phyloP scores from a whole-genome alignment of 2,888 invertebrate species.

The Cacoxenus indagator region DNA sequence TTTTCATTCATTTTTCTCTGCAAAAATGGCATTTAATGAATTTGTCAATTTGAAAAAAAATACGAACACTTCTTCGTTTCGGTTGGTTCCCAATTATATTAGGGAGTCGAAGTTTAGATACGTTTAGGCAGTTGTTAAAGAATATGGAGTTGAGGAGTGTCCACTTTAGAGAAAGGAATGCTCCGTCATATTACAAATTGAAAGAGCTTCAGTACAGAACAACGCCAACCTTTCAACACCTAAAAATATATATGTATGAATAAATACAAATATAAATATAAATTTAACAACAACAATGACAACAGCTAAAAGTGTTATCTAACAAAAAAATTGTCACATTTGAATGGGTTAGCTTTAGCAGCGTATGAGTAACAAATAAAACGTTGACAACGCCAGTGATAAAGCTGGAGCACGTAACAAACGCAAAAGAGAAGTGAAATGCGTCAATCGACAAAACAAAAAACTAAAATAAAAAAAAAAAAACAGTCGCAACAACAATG shows the following conservation, averaged over 20 bases:
- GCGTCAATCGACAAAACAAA: too few species aligned
- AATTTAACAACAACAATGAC: slow-evolving; percentile 2
- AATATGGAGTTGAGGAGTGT: too few species aligned
- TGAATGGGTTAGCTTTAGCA: neutral
- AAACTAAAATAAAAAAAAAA: neutral
- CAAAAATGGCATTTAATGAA: too few species aligned
- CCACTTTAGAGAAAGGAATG: too few species aligned
- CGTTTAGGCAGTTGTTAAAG: too few species aligned
- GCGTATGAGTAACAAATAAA: slow-evolving; percentile 44
- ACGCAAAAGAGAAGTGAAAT: neutral
- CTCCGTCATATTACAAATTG: too few species aligned
- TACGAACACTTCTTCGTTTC: too few species aligned
- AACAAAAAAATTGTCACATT: neutral
- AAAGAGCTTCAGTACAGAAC: neutral
- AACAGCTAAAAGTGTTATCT: neutral
- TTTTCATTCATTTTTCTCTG: too few species aligned
- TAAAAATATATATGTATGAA: slow-evolving; percentile 47
- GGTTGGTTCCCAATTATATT: too few species aligned
- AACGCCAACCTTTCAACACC: slow-evolving; percentile 50
- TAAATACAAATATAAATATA: slow-evolving; percentile 25
- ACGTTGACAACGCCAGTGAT: slow-evolving; percentile 52
- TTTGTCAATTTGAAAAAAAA: too few species aligned
- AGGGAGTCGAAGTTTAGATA: too few species aligned
- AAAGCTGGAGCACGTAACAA: slow-evolving; percentile 31
- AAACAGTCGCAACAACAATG: neutral